Evolutionary conservation across 2,888 invertebrate genomes (phyloP).

Genomic region (Drosophila antonietae): DNA sequence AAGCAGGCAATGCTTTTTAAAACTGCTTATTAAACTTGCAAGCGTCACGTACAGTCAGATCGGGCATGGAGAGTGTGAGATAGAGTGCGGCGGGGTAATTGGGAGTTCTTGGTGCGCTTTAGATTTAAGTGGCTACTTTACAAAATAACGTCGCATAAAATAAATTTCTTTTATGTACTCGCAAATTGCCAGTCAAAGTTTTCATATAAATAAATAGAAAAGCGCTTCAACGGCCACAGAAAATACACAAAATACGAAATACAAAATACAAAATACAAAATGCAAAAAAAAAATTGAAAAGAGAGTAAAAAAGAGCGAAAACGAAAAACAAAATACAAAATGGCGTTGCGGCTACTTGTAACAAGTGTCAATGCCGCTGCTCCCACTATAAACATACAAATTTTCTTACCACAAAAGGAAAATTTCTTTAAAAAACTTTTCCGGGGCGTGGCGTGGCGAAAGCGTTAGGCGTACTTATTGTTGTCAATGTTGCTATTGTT

Average conservation of each 20-base stretch:
- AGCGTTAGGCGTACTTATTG: conserved; percentile 67
- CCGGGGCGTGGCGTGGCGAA: conserved; percentile 65
- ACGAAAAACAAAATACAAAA: conserved; percentile 35
- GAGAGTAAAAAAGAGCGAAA: conserved; percentile 8
- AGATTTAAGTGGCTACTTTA: conserved; percentile 78
- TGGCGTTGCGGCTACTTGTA: conserved; percentile 64
- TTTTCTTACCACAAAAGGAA: conserved; percentile 51
- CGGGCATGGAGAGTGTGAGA: not conserved
- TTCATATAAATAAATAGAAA: conserved; percentile 80
- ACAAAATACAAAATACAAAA: conserved; percentile 19
- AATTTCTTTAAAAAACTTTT: conserved; percentile 68
- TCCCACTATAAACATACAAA: conserved; percentile 71
- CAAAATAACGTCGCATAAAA: conserved; percentile 75
- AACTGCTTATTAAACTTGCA: conserved; percentile 70
- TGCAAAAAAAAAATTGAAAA: not conserved
- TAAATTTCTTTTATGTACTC: conserved; percentile 80
- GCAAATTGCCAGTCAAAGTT: conserved; percentile 77
- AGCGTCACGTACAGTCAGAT: conserved; percentile 58
- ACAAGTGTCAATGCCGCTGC: conserved; percentile 73
- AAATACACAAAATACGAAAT: conserved; percentile 39
- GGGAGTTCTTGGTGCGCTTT: conserved; percentile 40
- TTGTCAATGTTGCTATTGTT: conserved; percentile 35
- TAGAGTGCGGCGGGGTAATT: not conserved
- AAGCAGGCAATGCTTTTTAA: conserved; percentile 60
- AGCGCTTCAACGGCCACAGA: conserved; percentile 53